Evolutionary conservation across 92 coral and sea anemone genomes (phyloP), one percentile per base, ranked within the genome.

Genomic region (Actinernus sp.): DNA sequence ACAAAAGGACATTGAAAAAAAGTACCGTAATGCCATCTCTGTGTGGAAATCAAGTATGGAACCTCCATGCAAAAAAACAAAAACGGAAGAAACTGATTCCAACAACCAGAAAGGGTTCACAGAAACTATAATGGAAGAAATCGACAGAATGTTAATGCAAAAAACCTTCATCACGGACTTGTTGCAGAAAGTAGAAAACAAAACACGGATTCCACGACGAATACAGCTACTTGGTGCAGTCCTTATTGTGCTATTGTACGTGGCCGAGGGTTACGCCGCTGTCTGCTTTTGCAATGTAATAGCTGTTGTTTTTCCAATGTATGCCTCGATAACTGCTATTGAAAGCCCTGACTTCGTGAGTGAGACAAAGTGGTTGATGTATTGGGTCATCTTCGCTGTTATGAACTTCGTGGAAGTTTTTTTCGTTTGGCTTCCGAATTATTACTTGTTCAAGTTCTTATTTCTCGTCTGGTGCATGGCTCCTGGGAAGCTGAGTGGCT

Each of bases 391-490:
- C 0, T 95, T 79, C 76, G 71, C 97, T 30, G 70, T 81, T 34
- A 78, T 93, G 24, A 95, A 85, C 71, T 73, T 95, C 51, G 23
- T 88, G 39, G 97, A 95, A 69, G 55, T 88, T 30, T 87, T 95
- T 30, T 43, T 95, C 54, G 85, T 82, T 2, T 95, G 99, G 97
- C 43, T 95, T 29, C 99, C 99, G 22, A 78, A 86, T 60, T 95
- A 90, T 63, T 68, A 71, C 74, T 49, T 95, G 52, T 79, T 95
- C 33, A 95, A 95, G 75, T 90, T 95, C 49, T 43, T 88, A 23
- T 48, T 95, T 14, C 82, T 95, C 14, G 68, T 75, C 18, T 95
- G 99, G 99, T 95, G 97, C 65, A 95, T 95, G 99, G 79, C 85
- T 31, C 99, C 99, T 8, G 82, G 88, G 11, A 64, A 85, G 14